Evolutionary conservation across 1,140 invertebrate species (phyloP), one percentile per base, ranked within the genome.

Genomic region (Cotesia vestalis): DNA sequence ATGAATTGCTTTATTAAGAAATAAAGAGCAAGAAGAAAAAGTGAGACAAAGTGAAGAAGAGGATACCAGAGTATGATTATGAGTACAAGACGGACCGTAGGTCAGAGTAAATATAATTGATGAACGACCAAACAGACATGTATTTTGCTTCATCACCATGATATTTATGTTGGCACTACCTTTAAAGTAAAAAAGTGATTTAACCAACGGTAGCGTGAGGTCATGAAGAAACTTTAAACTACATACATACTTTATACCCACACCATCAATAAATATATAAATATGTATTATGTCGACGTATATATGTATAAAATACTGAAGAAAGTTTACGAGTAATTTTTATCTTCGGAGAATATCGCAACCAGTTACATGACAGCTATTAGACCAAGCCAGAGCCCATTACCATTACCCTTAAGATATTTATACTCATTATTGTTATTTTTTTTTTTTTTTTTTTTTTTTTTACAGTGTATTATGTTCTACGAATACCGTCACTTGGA

Each of bases 151-250:
- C 57, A 59, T 59, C 57, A 59, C 9, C 14, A 20, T 59, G 57
- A 36, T 40, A 63, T 38, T 63, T 63, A 38, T 63, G 61, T 63
- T 63, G 34, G 61, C 63, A 51, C 64, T 17, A 27, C 46, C 14
- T 59, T 59, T 11, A 59, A 20, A 9, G 27, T 11, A 20, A 59
- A 59, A 59, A 59, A 59, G 20, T 20, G 11, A 20, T 55, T 20
- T 68, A 68, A 68, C 66, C 52, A 57, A 68, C 66, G 66, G 66
- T 68, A 68, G 66, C 52, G 35, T 55, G 35, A 66, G 27, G 51
- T 52, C 20, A 68, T 52, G 53, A 55, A 68, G 66, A 57, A 55
- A 52, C 27, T 17, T 52, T 27, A 66, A 46, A 68, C 27, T 55
- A 66, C 57, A 59, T 27, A 59, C 17, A 27, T 11, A 6, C 14